These are phyloP conservation scores for Idris sp. DNA, from an alignment of 1,140 invertebrate genomes.

Conservation along the genomic window DNA sequence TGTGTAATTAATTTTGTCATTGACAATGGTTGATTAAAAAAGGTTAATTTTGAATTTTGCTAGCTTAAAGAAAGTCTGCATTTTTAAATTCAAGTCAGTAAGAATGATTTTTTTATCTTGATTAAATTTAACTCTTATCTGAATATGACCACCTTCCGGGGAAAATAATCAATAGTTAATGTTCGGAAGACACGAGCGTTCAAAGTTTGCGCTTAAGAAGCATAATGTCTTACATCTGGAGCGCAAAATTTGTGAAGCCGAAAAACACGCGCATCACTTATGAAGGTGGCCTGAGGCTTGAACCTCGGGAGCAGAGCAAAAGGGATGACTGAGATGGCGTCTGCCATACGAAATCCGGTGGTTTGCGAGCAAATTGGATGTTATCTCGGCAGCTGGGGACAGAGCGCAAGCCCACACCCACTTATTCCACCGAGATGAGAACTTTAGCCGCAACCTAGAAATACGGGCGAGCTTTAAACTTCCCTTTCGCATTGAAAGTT, in stretches of 20 bases:
- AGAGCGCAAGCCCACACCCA: slow-evolving; percentile 60
- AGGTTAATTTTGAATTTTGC: too few species aligned
- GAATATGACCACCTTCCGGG: not conserved
- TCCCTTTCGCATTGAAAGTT: slow-evolving; percentile 60
- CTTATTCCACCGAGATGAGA: slow-evolving; percentile 65
- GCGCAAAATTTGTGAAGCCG: slow-evolving; percentile 21
- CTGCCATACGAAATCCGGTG: slow-evolving; percentile 69
- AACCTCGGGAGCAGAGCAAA: slow-evolving; percentile 24
- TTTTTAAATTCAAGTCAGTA: too few species aligned
- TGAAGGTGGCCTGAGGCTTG: slow-evolving; percentile 28
- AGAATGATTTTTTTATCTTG: too few species aligned
- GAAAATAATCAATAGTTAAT: too few species aligned
- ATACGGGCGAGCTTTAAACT: slow-evolving; percentile 65
- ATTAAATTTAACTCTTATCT: too few species aligned
- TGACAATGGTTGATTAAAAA: too few species aligned
- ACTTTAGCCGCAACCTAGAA: slow-evolving; percentile 65
- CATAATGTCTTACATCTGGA: slow-evolving; percentile 15
- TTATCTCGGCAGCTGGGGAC: slow-evolving; percentile 75
- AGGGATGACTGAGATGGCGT: slow-evolving; percentile 50
- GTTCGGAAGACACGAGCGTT: not conserved
- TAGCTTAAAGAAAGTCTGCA: too few species aligned
- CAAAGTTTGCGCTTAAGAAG: slow-evolving; percentile 6
- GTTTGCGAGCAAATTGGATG: slow-evolving; percentile 76
- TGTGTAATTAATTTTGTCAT: too few species aligned
- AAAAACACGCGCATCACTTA: slow-evolving; percentile 47